A percentile compares a stretch with the other conserved stretches of the same genome.
Evolutionary conservation across 2,888 invertebrate genomes (phyloP).

Genomic region (Limenitis arthemis): DNA sequence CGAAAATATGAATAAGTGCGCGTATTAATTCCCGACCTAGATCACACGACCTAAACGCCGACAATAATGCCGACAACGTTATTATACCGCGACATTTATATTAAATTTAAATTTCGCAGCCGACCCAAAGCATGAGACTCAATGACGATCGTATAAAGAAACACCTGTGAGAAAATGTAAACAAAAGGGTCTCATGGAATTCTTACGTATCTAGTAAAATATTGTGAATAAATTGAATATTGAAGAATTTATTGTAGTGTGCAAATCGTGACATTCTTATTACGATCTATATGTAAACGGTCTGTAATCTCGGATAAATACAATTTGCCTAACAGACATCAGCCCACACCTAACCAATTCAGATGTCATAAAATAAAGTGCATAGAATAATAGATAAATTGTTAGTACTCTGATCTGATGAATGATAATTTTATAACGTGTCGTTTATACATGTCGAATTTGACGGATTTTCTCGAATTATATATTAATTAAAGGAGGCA

Average conservation of each 20-base stretch:
- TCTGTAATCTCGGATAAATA: slow-evolving; percentile 3
- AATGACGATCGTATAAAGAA: slow-evolving; percentile 55
- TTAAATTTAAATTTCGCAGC: slow-evolving; percentile 62
- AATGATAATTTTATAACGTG: slow-evolving; percentile 5
- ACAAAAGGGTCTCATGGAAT: slow-evolving; percentile 44
- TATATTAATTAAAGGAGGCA: slow-evolving; percentile 27
- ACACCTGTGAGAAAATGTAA: slow-evolving; percentile 65
- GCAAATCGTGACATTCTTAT: slow-evolving; percentile 10
- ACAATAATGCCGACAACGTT: slow-evolving; percentile 61
- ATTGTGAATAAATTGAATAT: slow-evolving; percentile 19
- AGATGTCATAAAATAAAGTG: slow-evolving; percentile 19
- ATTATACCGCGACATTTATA: slow-evolving; percentile 58
- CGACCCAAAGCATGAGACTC: slow-evolving; percentile 61
- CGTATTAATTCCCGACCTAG: slow-evolving; percentile 54
- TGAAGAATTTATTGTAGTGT: slow-evolving; percentile 4
- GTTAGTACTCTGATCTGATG: slow-evolving; percentile 5
- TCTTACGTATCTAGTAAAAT: slow-evolving; percentile 25
- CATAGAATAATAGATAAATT: slow-evolving; percentile 11
- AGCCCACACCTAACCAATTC: slow-evolving; percentile 18
- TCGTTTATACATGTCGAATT: slow-evolving; percentile 1
- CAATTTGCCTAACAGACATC: slow-evolving; percentile 9
- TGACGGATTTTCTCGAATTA: slow-evolving; percentile 9
- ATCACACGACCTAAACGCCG: slow-evolving; percentile 56
- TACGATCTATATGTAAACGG: slow-evolving; percentile 7
- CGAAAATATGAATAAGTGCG: slow-evolving; percentile 23